Conservation (phyloP, 2,113 vertebrate species). For the Anarrhichthys ocellatus region DNA sequence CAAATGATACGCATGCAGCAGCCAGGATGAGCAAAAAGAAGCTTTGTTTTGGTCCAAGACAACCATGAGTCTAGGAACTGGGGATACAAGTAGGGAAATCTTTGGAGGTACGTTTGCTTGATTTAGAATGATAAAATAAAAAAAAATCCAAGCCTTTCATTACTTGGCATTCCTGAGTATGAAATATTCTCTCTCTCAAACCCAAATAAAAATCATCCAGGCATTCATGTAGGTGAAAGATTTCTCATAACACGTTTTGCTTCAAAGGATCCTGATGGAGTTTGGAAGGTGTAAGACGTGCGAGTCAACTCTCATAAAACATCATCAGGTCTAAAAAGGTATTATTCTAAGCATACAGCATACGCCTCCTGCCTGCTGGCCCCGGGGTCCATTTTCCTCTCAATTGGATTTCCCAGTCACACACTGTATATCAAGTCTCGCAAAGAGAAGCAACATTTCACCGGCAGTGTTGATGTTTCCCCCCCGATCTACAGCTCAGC, state of each 20-base stretch:
- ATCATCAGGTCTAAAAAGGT: conserved; percentile 1
- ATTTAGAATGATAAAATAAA: conserved; percentile 18
- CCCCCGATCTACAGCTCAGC: no score
- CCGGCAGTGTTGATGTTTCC: no score
- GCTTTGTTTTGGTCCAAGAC: conserved; percentile 32
- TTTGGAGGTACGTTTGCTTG: conserved; percentile 27
- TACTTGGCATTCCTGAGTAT: conserved; percentile 12
- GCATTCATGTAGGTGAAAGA: not conserved
- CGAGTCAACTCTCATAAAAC: not conserved
- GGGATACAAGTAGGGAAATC: conserved; percentile 17
- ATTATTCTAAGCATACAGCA: conserved; percentile 33
- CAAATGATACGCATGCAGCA: conserved; percentile 34
- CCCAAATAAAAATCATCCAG: conserved; percentile 6
- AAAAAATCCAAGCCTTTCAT: conserved; percentile 10
- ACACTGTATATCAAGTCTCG: conserved; percentile 15
- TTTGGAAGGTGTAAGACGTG: not conserved
- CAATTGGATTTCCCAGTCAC: conserved; percentile 26
- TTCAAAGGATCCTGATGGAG: not conserved
- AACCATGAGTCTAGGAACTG: not conserved
- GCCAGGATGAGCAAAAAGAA: conserved; percentile 15
- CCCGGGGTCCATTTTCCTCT: conserved; percentile 28
- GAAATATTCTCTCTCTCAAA: conserved; percentile 2
- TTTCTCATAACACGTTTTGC: not conserved
- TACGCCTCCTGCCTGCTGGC: conserved; percentile 14
- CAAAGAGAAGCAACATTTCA: conserved; percentile 43